Conservation (phyloP, 2,113 vertebrate genomes). For the Rhadina sibilatrix region DNA sequence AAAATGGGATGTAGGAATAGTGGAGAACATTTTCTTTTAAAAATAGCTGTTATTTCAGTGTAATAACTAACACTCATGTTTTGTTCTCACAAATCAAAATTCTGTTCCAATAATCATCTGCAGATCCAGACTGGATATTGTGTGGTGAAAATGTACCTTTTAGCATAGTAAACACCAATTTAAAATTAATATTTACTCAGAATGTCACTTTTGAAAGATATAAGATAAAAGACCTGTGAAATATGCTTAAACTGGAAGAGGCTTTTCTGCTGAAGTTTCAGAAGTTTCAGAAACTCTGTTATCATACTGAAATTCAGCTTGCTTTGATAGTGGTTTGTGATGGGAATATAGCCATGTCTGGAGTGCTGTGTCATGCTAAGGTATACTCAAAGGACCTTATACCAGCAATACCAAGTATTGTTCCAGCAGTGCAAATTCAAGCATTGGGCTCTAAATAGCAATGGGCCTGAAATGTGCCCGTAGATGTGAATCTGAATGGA, state of each 20-base stretch:
- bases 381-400: not conserved
- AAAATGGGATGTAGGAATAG: not conserved
- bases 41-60: not conserved
- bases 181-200: not conserved
- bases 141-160: not conserved
- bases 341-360: not conserved
- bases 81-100: not conserved
- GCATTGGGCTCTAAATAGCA: rapidly evolving
- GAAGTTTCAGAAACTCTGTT: not conserved
- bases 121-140: not conserved
- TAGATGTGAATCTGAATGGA: not conserved
- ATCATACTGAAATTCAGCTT: not conserved
- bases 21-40: not conserved
- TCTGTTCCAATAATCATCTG: not conserved
- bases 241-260: not conserved
- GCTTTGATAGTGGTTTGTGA: not conserved
- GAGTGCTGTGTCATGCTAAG: not conserved
- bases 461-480: not conserved
- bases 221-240: not conserved
- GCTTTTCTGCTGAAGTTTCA: not conserved
- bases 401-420: not conserved
- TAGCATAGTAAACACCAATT: not conserved
- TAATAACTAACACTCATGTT: not conserved
- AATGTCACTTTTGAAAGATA: not conserved
- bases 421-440: not conserved